A percentile compares a stretch with the other conserved stretches of the same genome.
Conservation (phyloP, 2,113 vertebrate species). For the Heliornis fulica region DNA sequence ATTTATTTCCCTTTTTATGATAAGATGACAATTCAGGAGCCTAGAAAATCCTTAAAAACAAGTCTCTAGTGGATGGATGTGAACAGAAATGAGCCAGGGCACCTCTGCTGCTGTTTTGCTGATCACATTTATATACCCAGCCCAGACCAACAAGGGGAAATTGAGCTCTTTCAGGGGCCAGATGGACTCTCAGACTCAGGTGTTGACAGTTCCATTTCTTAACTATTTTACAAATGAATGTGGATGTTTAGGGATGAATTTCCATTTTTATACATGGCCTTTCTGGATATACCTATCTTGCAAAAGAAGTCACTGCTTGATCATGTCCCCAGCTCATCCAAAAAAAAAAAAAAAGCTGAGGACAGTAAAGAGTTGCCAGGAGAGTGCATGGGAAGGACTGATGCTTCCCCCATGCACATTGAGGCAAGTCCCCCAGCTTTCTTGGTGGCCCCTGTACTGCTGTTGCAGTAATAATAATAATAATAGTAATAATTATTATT, state of each 20-base stretch:
- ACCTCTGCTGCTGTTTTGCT: background rate
- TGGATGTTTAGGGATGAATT: conserved; percentile 27
- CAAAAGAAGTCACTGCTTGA: background rate
- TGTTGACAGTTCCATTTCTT: conserved; percentile 41
- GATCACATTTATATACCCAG: conserved; percentile 14
- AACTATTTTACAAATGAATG: conserved; percentile 23
- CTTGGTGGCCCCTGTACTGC: background rate
- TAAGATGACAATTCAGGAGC: conserved; percentile 31
- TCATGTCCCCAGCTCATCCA: background rate
- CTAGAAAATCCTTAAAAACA: conserved; percentile 13
- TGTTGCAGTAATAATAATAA: no score
- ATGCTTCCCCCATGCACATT: background rate
- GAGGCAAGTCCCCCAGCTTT: background rate
- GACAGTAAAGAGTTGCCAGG: background rate
- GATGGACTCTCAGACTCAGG: conserved; percentile 43
- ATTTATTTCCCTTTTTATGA: conserved; percentile 44
- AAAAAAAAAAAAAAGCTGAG: background rate
- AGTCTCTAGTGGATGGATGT: conserved; percentile 35
- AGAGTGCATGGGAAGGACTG: background rate
- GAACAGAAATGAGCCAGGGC: conserved; percentile 38
- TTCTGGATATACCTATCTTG: background rate
- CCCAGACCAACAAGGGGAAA: conserved; percentile 11
- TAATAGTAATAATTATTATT: no score
- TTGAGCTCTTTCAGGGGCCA: background rate
- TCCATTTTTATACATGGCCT: conserved; percentile 3